A percentile compares a stretch with the other conserved stretches of the same genome.
Conservation (phyloP, 1,140 invertebrate species). For the Anastrepha obliqua region DNA sequence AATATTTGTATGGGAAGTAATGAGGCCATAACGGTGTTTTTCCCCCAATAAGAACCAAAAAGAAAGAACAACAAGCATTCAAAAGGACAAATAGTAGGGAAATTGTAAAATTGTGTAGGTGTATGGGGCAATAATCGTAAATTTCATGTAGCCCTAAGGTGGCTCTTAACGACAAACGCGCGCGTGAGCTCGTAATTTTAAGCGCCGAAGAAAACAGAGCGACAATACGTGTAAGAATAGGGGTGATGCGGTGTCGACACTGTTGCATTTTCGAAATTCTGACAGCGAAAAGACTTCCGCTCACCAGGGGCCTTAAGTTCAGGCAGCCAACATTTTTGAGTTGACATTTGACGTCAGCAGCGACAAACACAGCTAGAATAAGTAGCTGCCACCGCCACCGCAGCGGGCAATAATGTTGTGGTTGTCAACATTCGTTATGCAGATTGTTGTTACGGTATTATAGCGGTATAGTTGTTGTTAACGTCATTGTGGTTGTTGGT, state of each 20-base stretch:
- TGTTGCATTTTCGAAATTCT: constrained; percentile 49
- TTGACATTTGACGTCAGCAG: not conserved
- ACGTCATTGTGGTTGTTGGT: constrained; percentile 26
- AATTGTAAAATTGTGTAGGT: constrained; percentile 37
- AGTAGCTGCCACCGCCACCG: not conserved
- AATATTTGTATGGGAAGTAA: not conserved
- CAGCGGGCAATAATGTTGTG: constrained; percentile 27
- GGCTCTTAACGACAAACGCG: constrained; percentile 19
- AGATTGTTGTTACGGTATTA: constrained; percentile 32
- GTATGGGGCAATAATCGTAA: constrained; percentile 32
- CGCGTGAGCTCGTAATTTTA: constrained; percentile 51
- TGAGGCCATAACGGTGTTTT: constrained; percentile 34
- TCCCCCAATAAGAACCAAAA: not conserved
- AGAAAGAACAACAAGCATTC: not conserved
- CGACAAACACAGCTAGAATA: not conserved
- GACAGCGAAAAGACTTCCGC: constrained; percentile 47
- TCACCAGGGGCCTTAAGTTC: constrained; percentile 6
- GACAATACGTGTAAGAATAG: not conserved
- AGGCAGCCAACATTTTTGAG: constrained; percentile 42
- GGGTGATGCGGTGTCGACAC: not conserved
- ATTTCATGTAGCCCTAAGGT: constrained; percentile 12
- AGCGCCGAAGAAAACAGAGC: constrained; percentile 1
- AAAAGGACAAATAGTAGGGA: not conserved
- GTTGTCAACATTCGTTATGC: constrained; percentile 34
- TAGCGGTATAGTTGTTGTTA: not conserved